These are phyloP conservation scores for Lamellibrachia satsuma DNA, from an alignment of 2,888 invertebrate species.

Conservation along the genomic window DNA sequence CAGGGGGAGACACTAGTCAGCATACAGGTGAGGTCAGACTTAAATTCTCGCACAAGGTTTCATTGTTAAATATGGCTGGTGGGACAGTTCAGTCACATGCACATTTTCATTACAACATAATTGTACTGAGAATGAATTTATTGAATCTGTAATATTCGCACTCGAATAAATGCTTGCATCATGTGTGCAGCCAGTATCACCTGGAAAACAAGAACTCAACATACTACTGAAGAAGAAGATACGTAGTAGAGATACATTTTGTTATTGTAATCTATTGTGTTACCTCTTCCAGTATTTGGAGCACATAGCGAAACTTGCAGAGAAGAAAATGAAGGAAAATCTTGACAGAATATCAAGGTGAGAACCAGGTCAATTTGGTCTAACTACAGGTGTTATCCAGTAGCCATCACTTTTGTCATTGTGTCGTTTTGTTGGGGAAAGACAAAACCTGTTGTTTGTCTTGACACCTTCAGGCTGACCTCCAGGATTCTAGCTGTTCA, in stretches of 20 bases:
- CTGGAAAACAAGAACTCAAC: too few relatives aligned
- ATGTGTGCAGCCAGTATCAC: too few relatives aligned
- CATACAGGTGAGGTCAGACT: slow-evolving; percentile 54
- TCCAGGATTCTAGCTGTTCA: too few relatives aligned
- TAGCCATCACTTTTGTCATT: background rate
- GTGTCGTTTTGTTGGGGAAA: background rate
- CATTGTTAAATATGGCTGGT: too few relatives aligned
- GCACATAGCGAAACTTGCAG: slow-evolving; percentile 56
- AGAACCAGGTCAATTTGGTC: background rate
- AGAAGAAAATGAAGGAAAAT: slow-evolving; percentile 57
- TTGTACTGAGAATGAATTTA: too few relatives aligned
- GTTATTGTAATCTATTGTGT: background rate
- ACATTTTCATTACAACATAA: too few relatives aligned
- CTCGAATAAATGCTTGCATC: too few relatives aligned
- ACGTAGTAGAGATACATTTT: background rate
- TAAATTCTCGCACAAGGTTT: background rate
- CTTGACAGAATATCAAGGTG: slow-evolving; percentile 25
- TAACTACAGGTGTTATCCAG: background rate
- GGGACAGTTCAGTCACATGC: too few relatives aligned
- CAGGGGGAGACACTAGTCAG: slow-evolving; percentile 63
- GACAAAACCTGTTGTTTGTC: background rate
- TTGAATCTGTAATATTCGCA: too few relatives aligned
- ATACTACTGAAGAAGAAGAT: background rate
- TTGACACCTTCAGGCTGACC: background rate
- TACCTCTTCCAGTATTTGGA: slow-evolving; percentile 60